Evolutionary conservation across 2,888 invertebrate species (phyloP).

Genomic region (Trimorus sp.): DNA sequence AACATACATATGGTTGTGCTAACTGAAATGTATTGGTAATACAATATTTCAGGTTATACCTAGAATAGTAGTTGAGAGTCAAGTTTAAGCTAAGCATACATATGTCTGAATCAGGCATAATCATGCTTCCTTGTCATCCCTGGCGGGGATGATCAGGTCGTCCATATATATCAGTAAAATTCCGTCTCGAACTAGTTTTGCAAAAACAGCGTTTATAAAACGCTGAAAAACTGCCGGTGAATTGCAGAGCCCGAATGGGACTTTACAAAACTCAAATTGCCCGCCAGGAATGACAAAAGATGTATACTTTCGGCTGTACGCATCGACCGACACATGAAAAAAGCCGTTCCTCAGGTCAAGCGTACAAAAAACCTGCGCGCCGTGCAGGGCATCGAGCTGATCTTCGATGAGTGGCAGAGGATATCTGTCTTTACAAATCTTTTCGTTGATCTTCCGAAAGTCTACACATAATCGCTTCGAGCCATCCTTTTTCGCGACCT

Average conservation of each 20-base stretch:
- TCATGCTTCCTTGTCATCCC: neutral
- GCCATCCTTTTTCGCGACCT: neutral
- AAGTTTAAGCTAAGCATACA: too few species aligned
- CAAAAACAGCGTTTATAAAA: too few species aligned
- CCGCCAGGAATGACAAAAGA: neutral
- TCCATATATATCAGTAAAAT: too few species aligned
- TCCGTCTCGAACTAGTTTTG: too few species aligned
- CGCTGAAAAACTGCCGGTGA: neutral
- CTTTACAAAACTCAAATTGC: neutral
- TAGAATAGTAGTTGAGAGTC: too few species aligned
- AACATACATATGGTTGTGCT: too few species aligned
- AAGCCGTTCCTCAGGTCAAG: neutral
- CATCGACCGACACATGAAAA: neutral
- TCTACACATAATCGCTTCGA: slow-evolving; percentile 2
- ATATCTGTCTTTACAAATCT: neutral
- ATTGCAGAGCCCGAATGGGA: slow-evolving; percentile 2
- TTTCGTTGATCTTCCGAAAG: neutral
- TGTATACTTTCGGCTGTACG: neutral
- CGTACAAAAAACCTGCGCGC: neutral
- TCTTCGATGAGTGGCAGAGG: neutral
- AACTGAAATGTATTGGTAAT: too few species aligned
- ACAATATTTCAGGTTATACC: too few species aligned
- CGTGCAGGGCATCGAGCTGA: neutral
- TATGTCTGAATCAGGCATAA: too few species aligned
- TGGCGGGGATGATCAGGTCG: neutral